Evolutionary conservation across 2,113 vertebrate genomes (phyloP), one percentile per base, ranked within the genome.

Genomic region (Lampris megalopsis): DNA sequence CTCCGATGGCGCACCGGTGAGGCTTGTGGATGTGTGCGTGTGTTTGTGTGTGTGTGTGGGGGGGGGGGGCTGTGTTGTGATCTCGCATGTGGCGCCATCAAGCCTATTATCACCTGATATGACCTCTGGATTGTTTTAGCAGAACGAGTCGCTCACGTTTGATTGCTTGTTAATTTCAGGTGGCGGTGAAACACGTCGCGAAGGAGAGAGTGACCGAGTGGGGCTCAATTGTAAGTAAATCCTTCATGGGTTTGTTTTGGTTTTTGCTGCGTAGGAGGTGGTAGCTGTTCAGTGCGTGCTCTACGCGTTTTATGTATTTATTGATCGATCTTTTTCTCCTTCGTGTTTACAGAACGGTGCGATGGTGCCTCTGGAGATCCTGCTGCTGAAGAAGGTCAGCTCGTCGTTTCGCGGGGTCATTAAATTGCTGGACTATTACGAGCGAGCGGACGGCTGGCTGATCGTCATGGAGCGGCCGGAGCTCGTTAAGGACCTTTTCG

Each of bases 391-490:
- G 90, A 99, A 98, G 88, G 97, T 99, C 91, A 96, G 96, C 83
- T 95, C 95, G 1, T 93, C 96, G 64, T 97, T 96, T 90, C 95
- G 96, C 42, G 97, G 97, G 37, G 96, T 98, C 75, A 97, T 99
- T 89, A 96, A 97, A 87, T 79, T 99, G 83, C 91, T 99, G 90
- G 97, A 99, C 92, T 99, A 97, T 94, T 99, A 97, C 75, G 98
- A 99, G 92, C 93, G 96, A n/a, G 92, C 96, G 3, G 98, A 99
- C 81, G 97, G 98, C 80, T 99, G 96, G 92, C 84, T 99, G 35
- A 94, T 99, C 59, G 94, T 99, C 8, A 96, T 99, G 95, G 97
- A 99, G 91, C 92, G 97, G 66, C 97, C 97, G 5, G 97, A 99
- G 91, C 93, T 95, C 53, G 97, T 96, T 63, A 97, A 98, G 92